Percentiles rank a stretch among this genome's conserved stretches.
phyloP scores from a whole-genome alignment of 2,113 vertebrate genomes.

The Malurus alboscapulatus region DNA sequence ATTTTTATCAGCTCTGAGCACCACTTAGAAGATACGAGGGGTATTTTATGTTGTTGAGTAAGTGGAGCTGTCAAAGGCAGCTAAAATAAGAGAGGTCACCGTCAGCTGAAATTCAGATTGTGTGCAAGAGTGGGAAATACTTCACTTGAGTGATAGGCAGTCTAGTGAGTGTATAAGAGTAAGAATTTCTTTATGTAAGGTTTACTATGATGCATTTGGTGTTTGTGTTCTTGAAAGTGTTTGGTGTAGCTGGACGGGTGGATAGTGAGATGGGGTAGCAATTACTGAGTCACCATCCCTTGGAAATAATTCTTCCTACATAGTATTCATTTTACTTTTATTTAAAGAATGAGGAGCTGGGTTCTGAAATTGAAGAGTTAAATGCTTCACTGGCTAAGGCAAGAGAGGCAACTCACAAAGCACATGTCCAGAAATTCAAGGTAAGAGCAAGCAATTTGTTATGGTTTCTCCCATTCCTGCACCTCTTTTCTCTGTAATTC shows the following conservation, averaged over 20 bases:
- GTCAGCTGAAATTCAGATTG: neutral
- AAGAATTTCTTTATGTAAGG: neutral
- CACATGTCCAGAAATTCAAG: constrained; percentile 86
- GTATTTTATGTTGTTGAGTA: neutral
- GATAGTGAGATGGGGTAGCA: neutral
- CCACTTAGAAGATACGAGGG: neutral
- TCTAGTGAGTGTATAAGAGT: neutral
- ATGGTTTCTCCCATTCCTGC: neutral
- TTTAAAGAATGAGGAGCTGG: constrained; percentile 84
- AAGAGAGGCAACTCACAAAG: constrained; percentile 81
- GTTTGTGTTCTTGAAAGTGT: neutral
- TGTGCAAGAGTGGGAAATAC: neutral
- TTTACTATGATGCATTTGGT: neutral
- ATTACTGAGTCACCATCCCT: neutral
- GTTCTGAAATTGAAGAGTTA: constrained; percentile 84
- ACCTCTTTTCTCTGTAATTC: neutral
- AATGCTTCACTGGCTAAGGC: constrained; percentile 80
- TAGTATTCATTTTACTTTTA: constrained; percentile 1
- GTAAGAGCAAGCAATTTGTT: constrained; percentile 53
- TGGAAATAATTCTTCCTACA: constrained; percentile 7
- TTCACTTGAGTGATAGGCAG: neutral
- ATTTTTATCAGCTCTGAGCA: constrained; percentile 27
- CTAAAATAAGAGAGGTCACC: neutral
- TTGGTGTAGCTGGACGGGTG: neutral
- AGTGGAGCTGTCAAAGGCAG: constrained; percentile 1